Percentiles rank a stretch among this genome's conserved stretches.
phyloP scores from a whole-genome alignment of 2,888 invertebrate genomes.

The Philereme transversata region DNA sequence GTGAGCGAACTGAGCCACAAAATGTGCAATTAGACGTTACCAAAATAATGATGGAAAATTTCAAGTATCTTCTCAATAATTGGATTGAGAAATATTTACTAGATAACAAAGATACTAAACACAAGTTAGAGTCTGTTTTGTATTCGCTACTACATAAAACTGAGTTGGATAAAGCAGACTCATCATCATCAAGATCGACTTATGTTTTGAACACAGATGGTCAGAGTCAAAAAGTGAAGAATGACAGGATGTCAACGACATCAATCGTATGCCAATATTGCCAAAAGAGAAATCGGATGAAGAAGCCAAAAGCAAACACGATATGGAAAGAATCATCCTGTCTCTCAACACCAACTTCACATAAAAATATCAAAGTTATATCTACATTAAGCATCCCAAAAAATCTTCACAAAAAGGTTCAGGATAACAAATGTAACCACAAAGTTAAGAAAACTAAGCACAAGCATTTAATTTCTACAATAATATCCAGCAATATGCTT shows the following conservation, averaged over 20 bases:
- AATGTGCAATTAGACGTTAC: constrained; percentile 51
- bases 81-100: constrained; percentile 62
- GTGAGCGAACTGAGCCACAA: constrained; percentile 38
- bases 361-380: constrained; percentile 56
- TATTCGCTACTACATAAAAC: constrained; percentile 57
- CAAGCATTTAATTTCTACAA: constrained; percentile 42
- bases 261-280: constrained; percentile 42
- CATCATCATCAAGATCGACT: constrained; percentile 54
- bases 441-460: constrained; percentile 42
- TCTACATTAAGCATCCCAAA: constrained; percentile 72
- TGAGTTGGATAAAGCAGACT: constrained; percentile 40
- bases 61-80: constrained; percentile 57
- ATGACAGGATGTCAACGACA: constrained; percentile 45
- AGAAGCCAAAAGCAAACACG: constrained; percentile 13
- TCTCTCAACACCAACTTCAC: constrained; percentile 52
- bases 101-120: constrained; percentile 53
- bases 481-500: constrained; percentile 38
- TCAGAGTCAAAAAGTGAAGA: constrained; percentile 43
- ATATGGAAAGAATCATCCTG: constrained; percentile 41
- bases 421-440: constrained; percentile 28
- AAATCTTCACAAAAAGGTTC: constrained; percentile 46
- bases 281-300: constrained; percentile 34
- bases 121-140: constrained; percentile 57
- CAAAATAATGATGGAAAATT: constrained; percentile 59
- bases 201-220: constrained; percentile 53